phyloP scores from a whole-genome alignment of 2,888 invertebrate genomes.

The Zele albiditarsus region DNA sequence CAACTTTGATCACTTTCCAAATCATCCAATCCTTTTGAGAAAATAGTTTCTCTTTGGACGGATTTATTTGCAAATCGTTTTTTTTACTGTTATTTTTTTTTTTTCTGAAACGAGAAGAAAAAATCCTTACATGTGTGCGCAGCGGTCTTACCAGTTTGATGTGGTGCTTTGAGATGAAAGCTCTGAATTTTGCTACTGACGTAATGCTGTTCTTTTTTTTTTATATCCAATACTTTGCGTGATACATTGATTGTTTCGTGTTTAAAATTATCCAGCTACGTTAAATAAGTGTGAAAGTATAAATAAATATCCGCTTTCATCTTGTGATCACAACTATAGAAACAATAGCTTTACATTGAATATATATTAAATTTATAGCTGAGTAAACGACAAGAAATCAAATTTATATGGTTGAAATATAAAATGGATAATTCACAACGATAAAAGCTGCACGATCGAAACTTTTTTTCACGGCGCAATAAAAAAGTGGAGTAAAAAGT shows the following conservation, averaged over 20 bases:
- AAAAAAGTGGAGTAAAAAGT: neutral
- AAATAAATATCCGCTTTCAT: too few species aligned
- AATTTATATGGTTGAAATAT: neutral
- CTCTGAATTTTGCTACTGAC: too few species aligned
- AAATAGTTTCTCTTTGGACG: neutral
- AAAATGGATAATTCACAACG: neutral
- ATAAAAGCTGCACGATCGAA: neutral
- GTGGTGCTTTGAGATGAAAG: slow-evolving; percentile 5
- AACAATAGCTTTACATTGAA: neutral
- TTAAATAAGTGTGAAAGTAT: too few species aligned
- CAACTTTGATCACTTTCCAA: too few species aligned
- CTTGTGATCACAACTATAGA: too few species aligned
- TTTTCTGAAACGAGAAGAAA: neutral
- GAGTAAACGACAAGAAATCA: neutral
- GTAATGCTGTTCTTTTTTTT: neutral
- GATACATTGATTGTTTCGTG: neutral
- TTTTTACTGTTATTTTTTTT: too few species aligned
- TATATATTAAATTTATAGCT: neutral
- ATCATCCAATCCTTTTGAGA: neutral
- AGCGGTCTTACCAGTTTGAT: neutral
- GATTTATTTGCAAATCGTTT: neutral
- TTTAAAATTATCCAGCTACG: too few species aligned
- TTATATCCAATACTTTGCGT: neutral
- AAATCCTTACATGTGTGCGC: neutral
- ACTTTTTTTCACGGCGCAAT: neutral